A percentile compares a stretch with the other conserved stretches of the same genome.
These are phyloP conservation scores for Heloderma charlesbogerti DNA, from an alignment of 2,113 vertebrate species.

Conservation along the genomic window DNA sequence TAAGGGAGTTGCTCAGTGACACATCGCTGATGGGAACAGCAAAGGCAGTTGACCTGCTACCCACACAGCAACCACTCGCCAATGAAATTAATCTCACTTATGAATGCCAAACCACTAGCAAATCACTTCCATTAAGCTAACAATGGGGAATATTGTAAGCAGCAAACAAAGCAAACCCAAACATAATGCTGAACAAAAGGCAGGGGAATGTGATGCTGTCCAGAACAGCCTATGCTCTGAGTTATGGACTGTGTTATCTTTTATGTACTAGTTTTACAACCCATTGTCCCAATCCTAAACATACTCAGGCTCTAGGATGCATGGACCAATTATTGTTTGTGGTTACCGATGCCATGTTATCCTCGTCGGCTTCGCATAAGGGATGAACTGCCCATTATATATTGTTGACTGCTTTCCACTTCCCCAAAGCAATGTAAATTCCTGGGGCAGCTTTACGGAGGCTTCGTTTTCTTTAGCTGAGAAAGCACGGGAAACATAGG, in stretches of 20 bases:
- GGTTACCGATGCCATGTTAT: background rate
- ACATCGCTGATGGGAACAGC: constrained; percentile 10
- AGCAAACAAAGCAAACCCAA: constrained; percentile 34
- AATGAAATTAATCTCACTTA: constrained; percentile 41
- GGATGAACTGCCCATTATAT: background rate
- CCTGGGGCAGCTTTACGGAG: background rate
- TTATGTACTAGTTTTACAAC: constrained; percentile 3
- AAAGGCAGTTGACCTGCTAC: constrained; percentile 27
- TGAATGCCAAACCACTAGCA: constrained; percentile 37
- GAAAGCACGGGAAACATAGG: background rate
- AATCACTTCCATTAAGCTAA: constrained; percentile 12
- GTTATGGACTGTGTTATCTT: background rate
- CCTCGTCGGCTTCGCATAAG: background rate
- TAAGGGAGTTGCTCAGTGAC: background rate
- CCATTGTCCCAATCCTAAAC: background rate
- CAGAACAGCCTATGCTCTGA: background rate
- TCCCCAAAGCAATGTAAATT: background rate
- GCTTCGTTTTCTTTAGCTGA: background rate
- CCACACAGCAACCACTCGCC: constrained; percentile 22
- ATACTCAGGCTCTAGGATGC: background rate
- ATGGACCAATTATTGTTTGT: background rate
- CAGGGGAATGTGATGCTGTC: background rate
- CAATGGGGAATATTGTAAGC: constrained; percentile 26
- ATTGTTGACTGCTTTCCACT: background rate
- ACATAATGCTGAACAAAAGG: background rate